phyloP scores from a whole-genome alignment of 2,888 invertebrate genomes.

The Aromia moschata region DNA sequence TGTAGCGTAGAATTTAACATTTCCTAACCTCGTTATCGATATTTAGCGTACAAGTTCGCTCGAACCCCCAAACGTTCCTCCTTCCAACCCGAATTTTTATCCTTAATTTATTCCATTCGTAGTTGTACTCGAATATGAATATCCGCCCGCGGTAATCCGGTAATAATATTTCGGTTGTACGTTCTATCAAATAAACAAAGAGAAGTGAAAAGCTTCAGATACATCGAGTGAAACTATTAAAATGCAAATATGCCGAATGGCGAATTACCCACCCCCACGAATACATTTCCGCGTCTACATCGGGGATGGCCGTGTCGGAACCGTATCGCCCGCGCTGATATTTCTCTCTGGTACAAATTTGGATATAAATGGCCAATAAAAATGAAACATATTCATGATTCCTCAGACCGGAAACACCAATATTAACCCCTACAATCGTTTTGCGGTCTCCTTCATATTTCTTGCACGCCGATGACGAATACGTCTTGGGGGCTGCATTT shows the following conservation, averaged over 20 bases:
- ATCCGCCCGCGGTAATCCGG: conserved; percentile 37
- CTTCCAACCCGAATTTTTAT: conserved; percentile 7
- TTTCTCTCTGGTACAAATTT: conserved; percentile 59
- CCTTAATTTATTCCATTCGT: conserved; percentile 24
- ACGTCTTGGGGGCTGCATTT: conserved; percentile 48
- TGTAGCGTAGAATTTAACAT: no score
- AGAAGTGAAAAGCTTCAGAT: conserved; percentile 57
- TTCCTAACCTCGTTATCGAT: no score
- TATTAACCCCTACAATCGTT: conserved; percentile 57
- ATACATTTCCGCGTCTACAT: conserved; percentile 52
- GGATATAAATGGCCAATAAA: conserved; percentile 64
- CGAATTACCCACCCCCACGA: conserved; percentile 51
- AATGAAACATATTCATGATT: conserved; percentile 65
- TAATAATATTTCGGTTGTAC: conserved; percentile 41
- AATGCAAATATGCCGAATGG: conserved; percentile 62
- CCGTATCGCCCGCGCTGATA: conserved; percentile 44
- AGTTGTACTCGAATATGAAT: conserved; percentile 20
- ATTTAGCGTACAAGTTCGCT: no score
- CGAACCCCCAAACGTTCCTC: neutral
- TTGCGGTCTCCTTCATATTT: conserved; percentile 48
- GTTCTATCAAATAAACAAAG: conserved; percentile 52
- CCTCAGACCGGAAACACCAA: conserved; percentile 61
- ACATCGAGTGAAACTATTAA: conserved; percentile 61
- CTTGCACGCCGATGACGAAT: conserved; percentile 55
- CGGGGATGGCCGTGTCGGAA: conserved; percentile 42